These are phyloP conservation scores for Etheostoma perlongum DNA, from an alignment of 2,797 vertebrate species.

Conservation along the genomic window DNA sequence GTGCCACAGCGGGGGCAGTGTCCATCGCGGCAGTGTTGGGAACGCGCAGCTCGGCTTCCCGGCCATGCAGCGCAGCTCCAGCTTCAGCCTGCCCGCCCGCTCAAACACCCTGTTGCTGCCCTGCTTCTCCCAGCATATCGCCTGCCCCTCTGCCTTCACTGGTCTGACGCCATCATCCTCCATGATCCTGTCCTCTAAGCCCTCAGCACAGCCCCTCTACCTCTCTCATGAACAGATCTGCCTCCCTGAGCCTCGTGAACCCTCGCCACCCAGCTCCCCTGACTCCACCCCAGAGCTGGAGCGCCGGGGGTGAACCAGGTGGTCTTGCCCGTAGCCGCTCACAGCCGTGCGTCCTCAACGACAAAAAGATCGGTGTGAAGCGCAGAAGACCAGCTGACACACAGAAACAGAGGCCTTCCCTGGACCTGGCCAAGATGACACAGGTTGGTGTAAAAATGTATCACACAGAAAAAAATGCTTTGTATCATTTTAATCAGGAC, in stretches of 20 bases:
- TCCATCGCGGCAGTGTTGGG: constrained; percentile 82
- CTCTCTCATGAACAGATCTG: constrained; percentile 91
- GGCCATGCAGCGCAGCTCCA: constrained; percentile 94
- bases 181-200: constrained; percentile 67
- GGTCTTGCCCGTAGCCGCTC: constrained; percentile 92
- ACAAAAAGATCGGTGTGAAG: constrained; percentile 93
- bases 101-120: constrained; percentile 83
- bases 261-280: constrained; percentile 87
- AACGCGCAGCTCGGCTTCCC: constrained; percentile 68
- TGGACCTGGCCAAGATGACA: constrained; percentile 97
- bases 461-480: neutral
- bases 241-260: constrained; percentile 78
- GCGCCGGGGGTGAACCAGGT: constrained; percentile 79
- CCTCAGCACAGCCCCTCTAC: constrained; percentile 85
- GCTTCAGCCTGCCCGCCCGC: constrained; percentile 92
- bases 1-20: constrained; percentile 93
- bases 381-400: constrained; percentile 89
- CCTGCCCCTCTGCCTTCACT: constrained; percentile 69
- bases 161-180: constrained; percentile 64
- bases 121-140: constrained; percentile 64
- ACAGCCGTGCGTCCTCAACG: constrained; percentile 93
- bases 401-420: constrained; percentile 92
- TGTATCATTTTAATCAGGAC: neutral
- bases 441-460: constrained; percentile 85
- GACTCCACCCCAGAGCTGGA: constrained; percentile 90